Base-by-base conservation (phyloP, 2,797 vertebrate species). In the Gouania willdenowi region DNA sequence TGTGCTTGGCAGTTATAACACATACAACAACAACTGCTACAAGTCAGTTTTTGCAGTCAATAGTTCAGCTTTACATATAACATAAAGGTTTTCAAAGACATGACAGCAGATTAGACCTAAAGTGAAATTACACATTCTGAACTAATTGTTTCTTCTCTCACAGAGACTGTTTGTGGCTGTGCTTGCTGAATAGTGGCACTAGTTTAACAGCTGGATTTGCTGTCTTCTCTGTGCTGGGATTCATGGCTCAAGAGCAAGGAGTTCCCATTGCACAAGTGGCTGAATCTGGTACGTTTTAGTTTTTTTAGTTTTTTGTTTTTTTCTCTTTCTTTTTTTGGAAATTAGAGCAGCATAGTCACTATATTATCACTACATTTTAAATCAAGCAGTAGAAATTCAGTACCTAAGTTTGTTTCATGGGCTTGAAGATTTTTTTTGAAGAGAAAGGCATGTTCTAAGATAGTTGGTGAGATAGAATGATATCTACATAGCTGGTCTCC, bases 211-310 rank as follows among this genome's bases (percentile, higher is more conserved):
- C 87, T 33, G 88, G 89, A 1, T 89, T 91, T 44, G 87, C 86
- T 0, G 88, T 91, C 13, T 90, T 91, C 71, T 91, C 89, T 0
- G 87, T 91, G 31, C 62, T 91, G 33, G 88, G 88, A n/a, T 91
- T 89, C 66, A 90, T 91, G 88, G 79, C 88, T 15, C 70, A 85
- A 2, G 51, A 86, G 58, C 87, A 88, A 38, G 82, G 82, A 0
- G 55, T 75, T 32, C 66, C 87, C 11, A 81, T 90, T 7, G 64
- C 66, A n/a, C 62, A 82, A 2, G 89, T 91, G 43, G 87, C 89
- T 0, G 88, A 91, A 48, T 87, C 88, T 70, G 89, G 88, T 90
- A 81, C 3, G 13, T 28, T 24, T 30, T 14, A n/a, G n/a, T n/a
- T n/a, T n/a, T n/a, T n/a, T n/a, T n/a, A n/a, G n/a, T n/a, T n/a